These are phyloP conservation scores for Phocides pigmalion DNA, from an alignment of 1,140 invertebrate genomes.

Conservation along the genomic window DNA sequence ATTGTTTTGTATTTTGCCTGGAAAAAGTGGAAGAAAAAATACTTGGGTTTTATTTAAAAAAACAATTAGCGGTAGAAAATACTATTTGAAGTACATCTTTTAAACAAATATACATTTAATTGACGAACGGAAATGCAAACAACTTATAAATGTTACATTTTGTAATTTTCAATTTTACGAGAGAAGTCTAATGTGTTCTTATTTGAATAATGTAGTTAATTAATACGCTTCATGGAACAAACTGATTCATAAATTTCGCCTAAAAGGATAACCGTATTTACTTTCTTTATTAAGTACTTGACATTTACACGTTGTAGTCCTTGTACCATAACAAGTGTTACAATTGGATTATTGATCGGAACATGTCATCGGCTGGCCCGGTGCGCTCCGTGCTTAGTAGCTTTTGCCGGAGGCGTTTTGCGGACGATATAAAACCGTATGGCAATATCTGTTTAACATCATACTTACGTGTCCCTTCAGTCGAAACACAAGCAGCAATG, in stretches of 20 bases:
- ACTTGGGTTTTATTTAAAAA: no score
- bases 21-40: no score
- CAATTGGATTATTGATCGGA: slow-evolving; percentile 42
- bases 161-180: no score
- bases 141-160: no score
- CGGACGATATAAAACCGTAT: slow-evolving; percentile 41
- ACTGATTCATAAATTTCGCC: slow-evolving; percentile 7
- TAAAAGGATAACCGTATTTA: slow-evolving; percentile 11
- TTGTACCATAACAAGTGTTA: slow-evolving; percentile 46
- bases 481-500: slow-evolving; percentile 36
- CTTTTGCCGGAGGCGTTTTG: slow-evolving; percentile 19
- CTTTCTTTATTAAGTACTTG: slow-evolving; percentile 20
- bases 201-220: slow-evolving; percentile 1
- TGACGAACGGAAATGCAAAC: no score
- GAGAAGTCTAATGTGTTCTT: no score
- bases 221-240: neutral
- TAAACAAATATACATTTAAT: no score
- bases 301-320: slow-evolving; percentile 49
- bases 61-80: no score
- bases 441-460: slow-evolving; percentile 26
- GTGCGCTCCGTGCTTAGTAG: neutral
- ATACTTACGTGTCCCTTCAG: slow-evolving; percentile 24
- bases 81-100: no score
- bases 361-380: slow-evolving; percentile 35
- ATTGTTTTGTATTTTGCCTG: no score